A percentile compares a stretch with the other conserved stretches of the same genome.
phyloP scores from a whole-genome alignment of 2,113 vertebrate genomes.

The human region DNA sequence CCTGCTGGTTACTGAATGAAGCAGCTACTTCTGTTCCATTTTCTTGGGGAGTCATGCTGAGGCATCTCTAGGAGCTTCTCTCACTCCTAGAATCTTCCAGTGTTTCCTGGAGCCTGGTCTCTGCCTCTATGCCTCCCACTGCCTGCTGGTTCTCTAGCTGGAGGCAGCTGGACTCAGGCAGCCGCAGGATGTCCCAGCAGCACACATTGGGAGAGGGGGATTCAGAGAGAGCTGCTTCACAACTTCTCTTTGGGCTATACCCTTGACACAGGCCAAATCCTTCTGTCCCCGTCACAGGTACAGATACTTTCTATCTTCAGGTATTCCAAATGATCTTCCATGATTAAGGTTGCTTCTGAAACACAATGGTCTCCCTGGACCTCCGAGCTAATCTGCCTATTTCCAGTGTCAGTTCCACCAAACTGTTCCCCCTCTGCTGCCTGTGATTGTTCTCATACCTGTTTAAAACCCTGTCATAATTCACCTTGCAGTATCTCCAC shows the following conservation, averaged over 20 bases:
- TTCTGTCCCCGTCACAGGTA: not conserved
- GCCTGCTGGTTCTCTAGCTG: not conserved
- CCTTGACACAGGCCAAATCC: not conserved
- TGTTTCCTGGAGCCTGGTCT: not conserved
- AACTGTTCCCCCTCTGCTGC: not conserved
- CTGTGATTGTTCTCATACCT: not conserved
- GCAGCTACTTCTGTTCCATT: not conserved
- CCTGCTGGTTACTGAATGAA: not conserved
- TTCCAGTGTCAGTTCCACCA: not conserved
- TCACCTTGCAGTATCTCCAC: not conserved
- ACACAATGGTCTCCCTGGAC: not conserved
- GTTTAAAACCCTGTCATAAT: not conserved
- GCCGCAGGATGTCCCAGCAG: not conserved
- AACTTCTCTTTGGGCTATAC: not conserved
- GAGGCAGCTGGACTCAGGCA: not conserved
- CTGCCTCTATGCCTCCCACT: not conserved
- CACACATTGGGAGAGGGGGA: not conserved
- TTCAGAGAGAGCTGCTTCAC: not conserved
- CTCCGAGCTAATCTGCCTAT: not conserved
- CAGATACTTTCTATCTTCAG: not conserved
- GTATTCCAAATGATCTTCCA: not conserved
- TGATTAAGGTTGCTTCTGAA: not conserved
- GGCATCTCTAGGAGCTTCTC: not conserved
- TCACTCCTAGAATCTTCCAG: not conserved
- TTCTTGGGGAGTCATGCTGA: not conserved